Evolutionary conservation across 2,888 invertebrate genomes (phyloP), one percentile per base, ranked within the genome.

Genomic region (Entomobrya multifasciata): DNA sequence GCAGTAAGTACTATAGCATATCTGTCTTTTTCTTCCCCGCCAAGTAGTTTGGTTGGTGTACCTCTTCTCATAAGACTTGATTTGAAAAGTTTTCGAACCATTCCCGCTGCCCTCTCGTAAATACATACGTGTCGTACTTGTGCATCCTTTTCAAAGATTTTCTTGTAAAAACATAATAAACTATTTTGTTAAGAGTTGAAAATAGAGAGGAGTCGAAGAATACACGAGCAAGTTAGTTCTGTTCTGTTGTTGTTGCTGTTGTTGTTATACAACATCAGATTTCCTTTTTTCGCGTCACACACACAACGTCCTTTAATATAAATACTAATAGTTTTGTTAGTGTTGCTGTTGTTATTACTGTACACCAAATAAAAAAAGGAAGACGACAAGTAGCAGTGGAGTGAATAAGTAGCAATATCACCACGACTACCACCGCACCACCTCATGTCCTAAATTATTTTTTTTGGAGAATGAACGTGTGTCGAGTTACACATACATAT

Each of bases 11-110:
- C 36, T 36, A 36, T 8, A 36, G 8, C 36, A 36, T 36, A 8
- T 36, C 4, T 8, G 8, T 36, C 4, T 36, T 6, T 36, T 36
- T 36, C 8, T 4, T 36, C 5, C 36, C 4, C 8, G 36, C 36
- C 36, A 36, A 36, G 36, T 36, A 36, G 8, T 36, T 36, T 36
- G 36, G 8, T 36, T 36, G 36, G 8, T 36, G 36, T 36, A 36
- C 5, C 20, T 10, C 27, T 60, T 3, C 60, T 65, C 4, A 36
- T 20, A 22, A 41, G 11, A 77, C 60, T 49, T 74, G 83, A 83
- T 83, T 83, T 76, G 76, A 83, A 83, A 83, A 83, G 49, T 79
- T 83, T 77, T 55, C 76, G 30, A 36, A 22, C 22, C 47, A 22
- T 79, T 22, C 41, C 62, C n/a, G 20, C 60, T 17, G 20, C 60